Evolutionary conservation across 2,888 invertebrate genomes (phyloP).

Genomic region (Mantis religiosa): DNA sequence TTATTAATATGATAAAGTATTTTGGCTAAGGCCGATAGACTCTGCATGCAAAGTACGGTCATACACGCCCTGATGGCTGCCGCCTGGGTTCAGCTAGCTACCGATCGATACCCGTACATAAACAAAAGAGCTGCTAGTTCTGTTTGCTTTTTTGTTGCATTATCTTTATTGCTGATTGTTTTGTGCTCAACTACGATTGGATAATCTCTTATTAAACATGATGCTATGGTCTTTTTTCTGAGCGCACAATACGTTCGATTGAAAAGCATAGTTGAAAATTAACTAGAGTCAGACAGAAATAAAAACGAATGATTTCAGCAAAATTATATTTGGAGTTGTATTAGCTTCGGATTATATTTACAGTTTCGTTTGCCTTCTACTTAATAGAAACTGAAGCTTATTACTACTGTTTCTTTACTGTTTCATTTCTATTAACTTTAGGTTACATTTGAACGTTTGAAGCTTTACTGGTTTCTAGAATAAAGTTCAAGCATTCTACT

Average conservation of each 20-base stretch:
- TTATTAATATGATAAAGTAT: too few species aligned
- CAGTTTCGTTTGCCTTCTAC: too few species aligned
- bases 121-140: neutral
- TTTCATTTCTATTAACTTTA: too few species aligned
- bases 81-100: neutral
- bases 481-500: too few species aligned
- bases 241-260: neutral
- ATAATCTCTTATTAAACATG: neutral
- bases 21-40: too few species aligned
- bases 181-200: neutral
- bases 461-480: too few species aligned
- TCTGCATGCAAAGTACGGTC: neutral
- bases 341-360: too few species aligned
- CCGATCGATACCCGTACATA: neutral
- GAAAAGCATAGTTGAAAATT: neutral
- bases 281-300: neutral
- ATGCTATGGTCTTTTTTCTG: neutral
- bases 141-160: neutral
- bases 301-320: neutral
- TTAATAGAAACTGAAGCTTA: too few species aligned
- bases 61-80: neutral
- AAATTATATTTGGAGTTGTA: too few species aligned
- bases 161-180: neutral
- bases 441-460: too few species aligned
- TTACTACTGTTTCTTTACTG: too few species aligned